Conservation (phyloP, 2,888 invertebrate genomes). For the Hemithea aestivaria region DNA sequence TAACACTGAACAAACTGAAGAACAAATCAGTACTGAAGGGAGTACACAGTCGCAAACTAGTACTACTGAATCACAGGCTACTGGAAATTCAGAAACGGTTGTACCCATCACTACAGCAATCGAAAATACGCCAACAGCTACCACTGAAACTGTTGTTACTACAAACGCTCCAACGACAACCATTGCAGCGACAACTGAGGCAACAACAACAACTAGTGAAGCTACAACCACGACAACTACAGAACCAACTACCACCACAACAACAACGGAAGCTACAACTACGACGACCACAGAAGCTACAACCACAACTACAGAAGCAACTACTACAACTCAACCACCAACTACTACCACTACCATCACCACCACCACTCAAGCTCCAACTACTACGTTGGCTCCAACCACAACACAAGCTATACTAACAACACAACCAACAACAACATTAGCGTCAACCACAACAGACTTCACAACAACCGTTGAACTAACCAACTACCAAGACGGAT, state of each 20-base stretch:
- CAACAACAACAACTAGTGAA: constrained; percentile 20
- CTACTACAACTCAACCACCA: constrained; percentile 31
- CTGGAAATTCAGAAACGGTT: constrained; percentile 27
- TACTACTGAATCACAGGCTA: constrained; percentile 38
- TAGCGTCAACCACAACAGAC: constrained; percentile 25
- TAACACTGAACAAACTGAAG: constrained; percentile 42
- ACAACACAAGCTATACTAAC: constrained; percentile 19
- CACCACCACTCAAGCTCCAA: constrained; percentile 25
- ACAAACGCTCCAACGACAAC: constrained; percentile 21
- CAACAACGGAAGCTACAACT: constrained; percentile 25
- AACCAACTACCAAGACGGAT: constrained; percentile 42
- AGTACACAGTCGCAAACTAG: constrained; percentile 31
- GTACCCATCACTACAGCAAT: constrained; percentile 16
- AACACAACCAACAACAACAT: constrained; percentile 28
- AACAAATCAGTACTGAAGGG: constrained; percentile 49
- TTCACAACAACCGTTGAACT: constrained; percentile 32
- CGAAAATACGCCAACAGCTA: constrained; percentile 26
- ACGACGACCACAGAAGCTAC: constrained; percentile 32
- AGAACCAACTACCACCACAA: constrained; percentile 20
- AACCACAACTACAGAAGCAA: constrained; percentile 30
- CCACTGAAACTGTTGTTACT: constrained; percentile 22
- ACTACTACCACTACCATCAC: constrained; percentile 29
- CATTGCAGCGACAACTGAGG: constrained; percentile 18
- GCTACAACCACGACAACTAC: constrained; percentile 18
- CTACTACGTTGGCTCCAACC: constrained; percentile 26